These are phyloP conservation scores for Tortricodes alternella DNA, from an alignment of 2,888 invertebrate species.

Conservation along the genomic window DNA sequence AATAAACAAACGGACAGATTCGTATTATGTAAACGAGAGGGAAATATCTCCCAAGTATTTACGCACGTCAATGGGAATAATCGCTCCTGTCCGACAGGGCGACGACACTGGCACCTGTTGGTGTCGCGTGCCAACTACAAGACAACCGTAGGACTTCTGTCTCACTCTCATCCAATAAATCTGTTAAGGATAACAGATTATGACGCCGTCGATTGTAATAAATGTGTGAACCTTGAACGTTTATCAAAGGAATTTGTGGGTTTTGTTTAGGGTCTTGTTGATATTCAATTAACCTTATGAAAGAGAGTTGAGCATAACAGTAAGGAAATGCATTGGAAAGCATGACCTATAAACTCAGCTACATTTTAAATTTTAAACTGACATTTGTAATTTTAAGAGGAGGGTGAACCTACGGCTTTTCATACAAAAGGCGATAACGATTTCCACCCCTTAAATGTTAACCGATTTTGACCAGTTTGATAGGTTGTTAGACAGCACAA, in stretches of 20 bases:
- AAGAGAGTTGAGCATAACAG: neutral
- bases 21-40: slow-evolving; percentile 10
- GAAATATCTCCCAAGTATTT: slow-evolving; percentile 14
- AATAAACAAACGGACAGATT: neutral
- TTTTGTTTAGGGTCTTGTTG: neutral
- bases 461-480: too few relatives aligned
- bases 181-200: neutral
- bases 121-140: slow-evolving; percentile 46
- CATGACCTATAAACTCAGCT: too few relatives aligned
- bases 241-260: neutral
- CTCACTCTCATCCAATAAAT: neutral
- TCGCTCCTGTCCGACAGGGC: slow-evolving; percentile 39
- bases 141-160: neutral
- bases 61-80: slow-evolving; percentile 47
- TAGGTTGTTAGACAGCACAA: too few relatives aligned
- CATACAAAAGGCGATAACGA: too few relatives aligned
- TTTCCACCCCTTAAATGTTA: too few relatives aligned
- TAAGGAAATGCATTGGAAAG: too few relatives aligned
- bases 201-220: neutral
- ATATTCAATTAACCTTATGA: neutral
- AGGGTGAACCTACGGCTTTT: too few relatives aligned
- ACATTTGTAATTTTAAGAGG: too few relatives aligned
- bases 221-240: slow-evolving; percentile 3
- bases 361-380: too few relatives aligned
- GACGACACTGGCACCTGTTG: slow-evolving; percentile 56